Evolutionary conservation across 2,797 vertebrate genomes (phyloP).

Genomic region (Hoplostethus mediterraneus): DNA sequence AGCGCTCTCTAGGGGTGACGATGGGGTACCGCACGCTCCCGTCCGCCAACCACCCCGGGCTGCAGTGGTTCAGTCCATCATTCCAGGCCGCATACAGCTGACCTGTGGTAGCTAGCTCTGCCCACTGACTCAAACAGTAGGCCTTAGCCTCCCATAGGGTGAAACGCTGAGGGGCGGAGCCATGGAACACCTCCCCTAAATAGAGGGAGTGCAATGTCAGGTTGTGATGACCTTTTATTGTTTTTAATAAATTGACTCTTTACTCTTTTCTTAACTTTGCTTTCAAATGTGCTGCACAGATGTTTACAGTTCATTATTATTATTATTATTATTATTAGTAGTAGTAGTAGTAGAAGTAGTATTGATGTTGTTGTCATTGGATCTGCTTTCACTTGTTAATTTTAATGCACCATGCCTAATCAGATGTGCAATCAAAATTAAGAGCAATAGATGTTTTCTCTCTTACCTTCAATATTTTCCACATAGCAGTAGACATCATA

Average conservation of each 20-base stretch:
- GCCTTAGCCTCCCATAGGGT: constrained; percentile 88
- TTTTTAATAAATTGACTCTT: not conserved
- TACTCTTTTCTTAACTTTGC: not conserved
- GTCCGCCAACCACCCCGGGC: constrained; percentile 94
- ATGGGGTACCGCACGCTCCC: constrained; percentile 95
- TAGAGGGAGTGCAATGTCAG: not conserved
- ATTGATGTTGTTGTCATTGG: too few species aligned
- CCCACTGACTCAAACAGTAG: constrained; percentile 84
- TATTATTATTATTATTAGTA: too few species aligned
- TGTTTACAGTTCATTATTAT: too few species aligned
- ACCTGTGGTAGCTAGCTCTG: constrained; percentile 88
- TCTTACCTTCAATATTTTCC: constrained; percentile 90
- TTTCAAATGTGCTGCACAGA: too few species aligned
- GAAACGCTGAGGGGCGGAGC: constrained; percentile 82
- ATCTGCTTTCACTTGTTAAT: too few species aligned
- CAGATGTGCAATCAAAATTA: too few species aligned
- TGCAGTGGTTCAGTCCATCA: constrained; percentile 91
- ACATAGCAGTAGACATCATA: constrained; percentile 96
- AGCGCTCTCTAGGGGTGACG: constrained; percentile 89
- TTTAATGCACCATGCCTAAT: too few species aligned
- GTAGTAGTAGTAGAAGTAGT: too few species aligned
- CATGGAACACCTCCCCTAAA: constrained; percentile 91
- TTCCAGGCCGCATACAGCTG: constrained; percentile 94
- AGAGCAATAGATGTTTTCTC: not conserved
- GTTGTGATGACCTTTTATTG: not conserved